phyloP scores from a whole-genome alignment of 2,113 vertebrate genomes.

The Odontesthes bonariensis region DNA sequence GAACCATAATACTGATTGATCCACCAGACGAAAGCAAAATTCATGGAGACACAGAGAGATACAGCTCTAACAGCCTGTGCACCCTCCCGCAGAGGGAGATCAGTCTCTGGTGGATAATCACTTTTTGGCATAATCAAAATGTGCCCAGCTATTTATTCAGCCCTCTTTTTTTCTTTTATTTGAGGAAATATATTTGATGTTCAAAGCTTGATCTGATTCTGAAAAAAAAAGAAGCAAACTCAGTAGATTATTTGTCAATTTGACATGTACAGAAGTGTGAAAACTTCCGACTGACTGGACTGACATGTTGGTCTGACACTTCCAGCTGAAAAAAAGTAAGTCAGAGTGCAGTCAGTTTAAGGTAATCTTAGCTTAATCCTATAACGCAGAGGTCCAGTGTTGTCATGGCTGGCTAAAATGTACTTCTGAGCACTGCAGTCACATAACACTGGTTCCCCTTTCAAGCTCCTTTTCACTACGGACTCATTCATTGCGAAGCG shows the following conservation, averaged over 20 bases:
- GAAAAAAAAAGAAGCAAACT: not conserved
- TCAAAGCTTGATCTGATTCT: not conserved
- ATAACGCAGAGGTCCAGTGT: not conserved
- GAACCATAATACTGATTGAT: no score
- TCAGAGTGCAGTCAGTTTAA: constrained; percentile 20
- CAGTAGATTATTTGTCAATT: not conserved
- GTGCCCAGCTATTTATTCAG: not conserved
- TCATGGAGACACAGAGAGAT: not conserved
- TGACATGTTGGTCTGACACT: not conserved
- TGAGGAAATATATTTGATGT: not conserved
- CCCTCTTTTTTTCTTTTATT: not conserved
- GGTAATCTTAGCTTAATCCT: constrained; percentile 33
- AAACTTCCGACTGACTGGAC: not conserved
- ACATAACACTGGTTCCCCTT: constrained; percentile 13
- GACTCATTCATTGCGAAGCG: not conserved
- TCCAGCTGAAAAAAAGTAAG: not conserved
- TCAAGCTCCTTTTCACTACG: constrained; percentile 8
- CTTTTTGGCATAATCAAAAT: not conserved
- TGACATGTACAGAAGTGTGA: not conserved
- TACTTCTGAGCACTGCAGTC: not conserved
- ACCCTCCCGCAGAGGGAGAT: not conserved
- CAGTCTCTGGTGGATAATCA: not conserved
- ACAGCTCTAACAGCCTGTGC: not conserved
- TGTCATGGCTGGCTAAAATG: not conserved
- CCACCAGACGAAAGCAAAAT: no score